Conservation (phyloP, 2,113 vertebrate species). For the Sceloporus tristichus region DNA sequence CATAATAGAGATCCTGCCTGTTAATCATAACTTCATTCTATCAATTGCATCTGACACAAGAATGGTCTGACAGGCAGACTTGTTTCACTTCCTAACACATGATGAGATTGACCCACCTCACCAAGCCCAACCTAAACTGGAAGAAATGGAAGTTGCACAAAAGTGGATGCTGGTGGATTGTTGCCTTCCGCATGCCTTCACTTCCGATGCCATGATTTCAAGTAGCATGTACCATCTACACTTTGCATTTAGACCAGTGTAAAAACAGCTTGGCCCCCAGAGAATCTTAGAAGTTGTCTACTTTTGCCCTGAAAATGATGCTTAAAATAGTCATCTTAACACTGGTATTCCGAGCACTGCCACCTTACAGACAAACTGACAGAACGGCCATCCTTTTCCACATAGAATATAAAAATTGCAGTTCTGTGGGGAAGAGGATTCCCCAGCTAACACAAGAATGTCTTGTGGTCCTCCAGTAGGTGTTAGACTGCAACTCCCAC, state of each 20-base stretch:
- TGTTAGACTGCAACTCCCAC: not conserved
- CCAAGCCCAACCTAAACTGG: not conserved
- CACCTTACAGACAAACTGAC: not conserved
- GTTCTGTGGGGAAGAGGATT: not conserved
- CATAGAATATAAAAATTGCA: not conserved
- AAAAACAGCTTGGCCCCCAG: not conserved
- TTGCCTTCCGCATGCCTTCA: not conserved
- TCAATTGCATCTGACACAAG: not conserved
- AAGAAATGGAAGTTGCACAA: not conserved
- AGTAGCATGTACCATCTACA: not conserved
- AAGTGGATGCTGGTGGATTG: not conserved
- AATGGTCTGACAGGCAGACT: conserved; percentile 8
- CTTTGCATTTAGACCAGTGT: conserved; percentile 16
- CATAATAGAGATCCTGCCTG: not conserved
- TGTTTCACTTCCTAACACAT: not conserved
- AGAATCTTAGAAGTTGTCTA: not conserved
- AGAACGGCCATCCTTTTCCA: not conserved
- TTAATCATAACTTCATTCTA: not conserved
- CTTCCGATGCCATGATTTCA: not conserved
- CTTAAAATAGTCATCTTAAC: not conserved
- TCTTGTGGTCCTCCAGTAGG: not conserved
- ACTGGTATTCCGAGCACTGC: not conserved
- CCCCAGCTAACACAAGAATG: no score
- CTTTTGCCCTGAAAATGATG: not conserved
- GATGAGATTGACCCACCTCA: not conserved